phyloP scores from a whole-genome alignment of 2,888 invertebrate genomes.

The Athalia rosae region DNA sequence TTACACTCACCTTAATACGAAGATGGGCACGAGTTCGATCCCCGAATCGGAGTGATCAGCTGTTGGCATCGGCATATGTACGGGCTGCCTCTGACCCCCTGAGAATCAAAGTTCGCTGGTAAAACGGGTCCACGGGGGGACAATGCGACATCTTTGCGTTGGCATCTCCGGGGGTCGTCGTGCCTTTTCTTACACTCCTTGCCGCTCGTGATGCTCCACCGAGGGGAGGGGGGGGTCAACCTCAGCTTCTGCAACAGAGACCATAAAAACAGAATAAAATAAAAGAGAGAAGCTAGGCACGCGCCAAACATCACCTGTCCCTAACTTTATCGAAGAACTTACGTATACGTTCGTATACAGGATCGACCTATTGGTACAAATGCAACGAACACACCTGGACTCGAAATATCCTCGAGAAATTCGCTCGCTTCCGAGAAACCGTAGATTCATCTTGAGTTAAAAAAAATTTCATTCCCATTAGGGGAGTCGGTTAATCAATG shows the following conservation, averaged over 20 bases:
- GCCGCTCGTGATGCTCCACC: background rate
- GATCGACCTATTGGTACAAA: constrained; percentile 66
- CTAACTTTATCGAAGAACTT: constrained; percentile 18
- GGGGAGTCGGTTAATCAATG: constrained; percentile 18
- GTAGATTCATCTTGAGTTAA: background rate
- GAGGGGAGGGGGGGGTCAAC: constrained; percentile 17
- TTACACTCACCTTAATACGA: background rate
- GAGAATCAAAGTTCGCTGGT: constrained; percentile 23
- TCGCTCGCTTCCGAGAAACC: background rate
- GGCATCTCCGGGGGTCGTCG: constrained; percentile 21
- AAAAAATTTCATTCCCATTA: background rate
- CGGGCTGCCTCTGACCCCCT: constrained; percentile 16
- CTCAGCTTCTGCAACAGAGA: constrained; percentile 7
- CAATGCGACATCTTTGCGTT: constrained; percentile 40
- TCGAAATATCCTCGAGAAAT: no score
- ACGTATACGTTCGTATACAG: constrained; percentile 32
- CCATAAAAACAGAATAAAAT: background rate
- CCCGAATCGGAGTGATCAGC: constrained; percentile 27
- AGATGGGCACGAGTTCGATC: constrained; percentile 33
- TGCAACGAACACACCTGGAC: background rate
- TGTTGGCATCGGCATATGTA: background rate
- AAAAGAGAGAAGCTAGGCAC: constrained; percentile 58
- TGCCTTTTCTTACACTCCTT: constrained; percentile 23
- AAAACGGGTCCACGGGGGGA: constrained; percentile 2
- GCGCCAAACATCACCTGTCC: constrained; percentile 67